Percentiles rank a stretch among this genome's conserved stretches.
These are phyloP conservation scores for Lophotriccus pileatus DNA, from an alignment of 2,797 vertebrate genomes.

Conservation along the genomic window DNA sequence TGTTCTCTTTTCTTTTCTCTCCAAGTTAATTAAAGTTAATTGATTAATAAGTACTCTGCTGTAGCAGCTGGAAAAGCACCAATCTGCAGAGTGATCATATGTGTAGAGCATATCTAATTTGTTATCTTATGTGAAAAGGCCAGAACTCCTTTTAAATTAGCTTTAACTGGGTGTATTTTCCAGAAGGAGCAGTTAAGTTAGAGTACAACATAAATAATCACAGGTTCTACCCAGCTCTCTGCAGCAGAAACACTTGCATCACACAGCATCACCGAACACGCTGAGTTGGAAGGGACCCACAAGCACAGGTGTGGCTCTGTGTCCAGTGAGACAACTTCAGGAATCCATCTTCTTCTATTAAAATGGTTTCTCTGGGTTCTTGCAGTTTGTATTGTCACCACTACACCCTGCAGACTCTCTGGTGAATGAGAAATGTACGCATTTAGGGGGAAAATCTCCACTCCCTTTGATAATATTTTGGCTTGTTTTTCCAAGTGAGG, in stretches of 20 bases:
- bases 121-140: background rate
- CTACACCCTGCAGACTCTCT: background rate
- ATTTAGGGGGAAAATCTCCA: background rate
- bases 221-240: background rate
- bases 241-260: too few species aligned
- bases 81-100: background rate
- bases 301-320: background rate
- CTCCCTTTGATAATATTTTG: background rate
- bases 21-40: conserved; percentile 14
- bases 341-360: background rate
- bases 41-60: background rate
- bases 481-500: background rate
- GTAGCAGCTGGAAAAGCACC: background rate
- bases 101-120: background rate
- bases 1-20: conserved; percentile 17
- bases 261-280: too few species aligned
- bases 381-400: background rate
- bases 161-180: background rate
- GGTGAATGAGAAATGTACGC: background rate
- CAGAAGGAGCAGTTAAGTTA: background rate
- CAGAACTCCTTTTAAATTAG: background rate
- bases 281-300: background rate
- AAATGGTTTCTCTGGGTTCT: background rate
- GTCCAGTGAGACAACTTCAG: background rate
- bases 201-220: background rate